Evolutionary conservation across 2,113 vertebrate genomes (phyloP).

Genomic region (Myotis yumanensis): DNA sequence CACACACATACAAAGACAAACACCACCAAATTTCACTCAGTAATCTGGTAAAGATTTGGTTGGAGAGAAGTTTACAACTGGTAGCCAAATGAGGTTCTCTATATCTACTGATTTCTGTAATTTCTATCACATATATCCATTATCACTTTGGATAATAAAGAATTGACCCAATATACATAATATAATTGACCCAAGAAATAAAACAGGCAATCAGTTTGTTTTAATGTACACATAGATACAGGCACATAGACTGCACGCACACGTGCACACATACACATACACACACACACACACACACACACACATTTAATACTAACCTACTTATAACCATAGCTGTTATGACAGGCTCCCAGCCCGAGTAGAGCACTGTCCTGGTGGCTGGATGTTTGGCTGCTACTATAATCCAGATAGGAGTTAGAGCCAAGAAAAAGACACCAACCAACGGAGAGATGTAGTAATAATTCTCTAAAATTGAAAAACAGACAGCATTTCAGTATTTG

Average conservation of each 20-base stretch:
- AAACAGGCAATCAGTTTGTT: neutral
- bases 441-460: constrained; percentile 93
- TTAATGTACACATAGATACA: neutral
- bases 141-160: neutral
- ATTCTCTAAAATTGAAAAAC: constrained; percentile 84
- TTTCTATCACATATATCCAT: neutral
- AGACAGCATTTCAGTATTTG: constrained; percentile 29
- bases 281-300: neutral
- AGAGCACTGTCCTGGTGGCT: constrained; percentile 95
- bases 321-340: constrained; percentile 99
- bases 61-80: neutral
- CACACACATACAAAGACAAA: neutral
- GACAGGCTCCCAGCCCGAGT: constrained; percentile 98
- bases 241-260: neutral
- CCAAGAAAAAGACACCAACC: constrained; percentile 96
- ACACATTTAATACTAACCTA: constrained; percentile 85
- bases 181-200: constrained; percentile 4
- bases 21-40: neutral
- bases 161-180: neutral
- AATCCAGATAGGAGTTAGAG: constrained; percentile 96
- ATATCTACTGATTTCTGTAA: neutral
- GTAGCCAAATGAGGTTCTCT: neutral
- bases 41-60: neutral
- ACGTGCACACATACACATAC: neutral
- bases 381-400: constrained; percentile 97